These are phyloP conservation scores for Kuschelorhynchus macadamiae DNA, from an alignment of 2,888 invertebrate species.

Conservation along the genomic window DNA sequence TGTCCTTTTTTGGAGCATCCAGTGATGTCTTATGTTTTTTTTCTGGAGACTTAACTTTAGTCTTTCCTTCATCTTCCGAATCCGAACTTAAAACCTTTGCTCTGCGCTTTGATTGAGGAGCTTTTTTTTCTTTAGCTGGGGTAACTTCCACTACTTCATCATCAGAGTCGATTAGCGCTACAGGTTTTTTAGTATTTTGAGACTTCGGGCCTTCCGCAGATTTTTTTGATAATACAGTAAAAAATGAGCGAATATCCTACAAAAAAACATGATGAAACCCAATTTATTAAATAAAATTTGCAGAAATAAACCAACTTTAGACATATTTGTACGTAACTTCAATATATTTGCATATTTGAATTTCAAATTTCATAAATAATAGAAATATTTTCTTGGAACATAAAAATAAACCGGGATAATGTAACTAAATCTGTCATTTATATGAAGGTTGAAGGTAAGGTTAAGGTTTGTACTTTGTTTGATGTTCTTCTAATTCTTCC, in stretches of 20 bases:
- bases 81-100: constrained; percentile 56
- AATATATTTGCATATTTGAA: too few relatives aligned
- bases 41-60: constrained; percentile 46
- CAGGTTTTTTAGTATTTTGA: constrained; percentile 52
- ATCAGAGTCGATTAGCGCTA: constrained; percentile 67
- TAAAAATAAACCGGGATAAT: too few relatives aligned
- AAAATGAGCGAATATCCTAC: constrained; percentile 78
- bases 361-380: too few relatives aligned
- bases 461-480: too few relatives aligned
- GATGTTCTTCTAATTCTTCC: too few relatives aligned
- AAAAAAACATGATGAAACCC: constrained; percentile 53
- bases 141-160: constrained; percentile 74
- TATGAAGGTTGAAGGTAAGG: too few relatives aligned
- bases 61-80: constrained; percentile 54
- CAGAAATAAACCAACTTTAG: too few relatives aligned
- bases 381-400: too few relatives aligned
- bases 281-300: constrained; percentile 15
- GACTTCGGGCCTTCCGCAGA: constrained; percentile 44
- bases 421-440: too few relatives aligned
- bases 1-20: constrained; percentile 51
- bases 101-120: constrained; percentile 56
- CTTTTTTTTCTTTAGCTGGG: constrained; percentile 63
- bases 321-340: too few relatives aligned
- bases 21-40: constrained; percentile 63
- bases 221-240: constrained; percentile 66